These are phyloP conservation scores for Pristionchus exspectatus DNA, from an alignment of 2,888 invertebrate genomes.

Conservation along the genomic window DNA sequence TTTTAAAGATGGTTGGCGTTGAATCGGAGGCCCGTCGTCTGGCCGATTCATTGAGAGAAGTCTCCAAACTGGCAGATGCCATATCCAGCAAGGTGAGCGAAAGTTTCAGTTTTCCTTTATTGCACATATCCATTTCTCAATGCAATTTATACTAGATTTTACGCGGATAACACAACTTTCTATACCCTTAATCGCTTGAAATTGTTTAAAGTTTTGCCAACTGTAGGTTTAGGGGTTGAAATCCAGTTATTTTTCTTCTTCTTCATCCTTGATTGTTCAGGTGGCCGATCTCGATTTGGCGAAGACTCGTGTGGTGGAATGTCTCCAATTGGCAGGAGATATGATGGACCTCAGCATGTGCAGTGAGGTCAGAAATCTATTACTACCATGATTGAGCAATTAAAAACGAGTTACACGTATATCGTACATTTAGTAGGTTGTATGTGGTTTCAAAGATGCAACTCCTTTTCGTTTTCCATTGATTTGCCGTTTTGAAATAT, in stretches of 20 bases:
- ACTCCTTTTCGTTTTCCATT: neutral
- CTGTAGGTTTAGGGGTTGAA: no score
- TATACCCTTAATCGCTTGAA: no score
- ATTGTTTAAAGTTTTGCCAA: no score
- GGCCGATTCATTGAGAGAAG: conserved; percentile 86
- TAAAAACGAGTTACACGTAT: no score
- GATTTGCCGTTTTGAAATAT: neutral
- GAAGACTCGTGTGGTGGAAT: conserved; percentile 93
- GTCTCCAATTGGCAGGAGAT: conserved; percentile 88
- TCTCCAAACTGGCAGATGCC: conserved; percentile 73
- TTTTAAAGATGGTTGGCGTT: conserved; percentile 79
- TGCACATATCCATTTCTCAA: neutral
- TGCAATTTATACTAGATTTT: neutral
- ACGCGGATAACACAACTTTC: no score
- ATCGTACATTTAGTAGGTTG: no score
- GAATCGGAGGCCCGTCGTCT: conserved; percentile 89
- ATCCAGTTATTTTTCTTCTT: neutral
- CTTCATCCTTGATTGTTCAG: conserved; percentile 49
- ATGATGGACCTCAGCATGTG: conserved; percentile 72
- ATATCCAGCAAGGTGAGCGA: conserved; percentile 87
- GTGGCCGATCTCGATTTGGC: conserved; percentile 94
- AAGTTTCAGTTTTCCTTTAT: conserved; percentile 78
- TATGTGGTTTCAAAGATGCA: neutral
- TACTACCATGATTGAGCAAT: neutral
- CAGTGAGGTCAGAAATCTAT: conserved; percentile 48